Base-by-base conservation (phyloP, 2,113 vertebrate genomes). In the Castor canadensis region DNA sequence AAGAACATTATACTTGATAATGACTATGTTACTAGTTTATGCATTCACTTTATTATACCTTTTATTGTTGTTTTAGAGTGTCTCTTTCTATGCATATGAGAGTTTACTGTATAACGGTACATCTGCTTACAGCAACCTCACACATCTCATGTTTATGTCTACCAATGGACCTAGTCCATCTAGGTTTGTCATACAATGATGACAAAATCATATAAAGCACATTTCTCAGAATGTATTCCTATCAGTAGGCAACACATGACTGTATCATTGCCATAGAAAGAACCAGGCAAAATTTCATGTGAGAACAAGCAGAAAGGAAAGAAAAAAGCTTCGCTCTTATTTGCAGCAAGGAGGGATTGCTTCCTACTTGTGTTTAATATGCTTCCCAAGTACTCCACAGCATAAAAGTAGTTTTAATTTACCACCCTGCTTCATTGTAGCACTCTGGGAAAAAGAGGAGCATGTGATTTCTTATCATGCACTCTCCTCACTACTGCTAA, bases 401-500 rank as follows among this genome's bases (percentile, higher is more conserved):
- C 96, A 87, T 89, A 35, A 88, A 81, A 52, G 35, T 60, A 6
- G 89, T 87, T 94, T 89, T 90, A 84, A 81, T 95, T 97, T 94
- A 86, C 11, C 84, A 88, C 7, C 5, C 60, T n/a, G 69, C 32
- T 69, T 4, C 45, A 19, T 6, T 75, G 62, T 43, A 67, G 64
- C 52, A 76, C 47, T 85, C 56, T 38, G 83, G 38, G 38, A 89
- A 85, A 49, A 60, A 93, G 28, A 38, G 66, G 60, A 64, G 35
- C 0, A 0, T 16, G 24, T 38, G 67, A 35, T 49, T 89, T 76
- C 69, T 66, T 45, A 52, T 54, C 11, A 22, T 16, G 47, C 28
- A 38, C 82, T 93, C 52, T 54, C 60, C 26, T 75, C 1, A 22
- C 45, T 75, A 28, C n/a, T 81, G 83, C 62, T 71, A 85, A 92